Base-by-base conservation (phyloP, 2,888 invertebrate species). In the Brachyptera putata region DNA sequence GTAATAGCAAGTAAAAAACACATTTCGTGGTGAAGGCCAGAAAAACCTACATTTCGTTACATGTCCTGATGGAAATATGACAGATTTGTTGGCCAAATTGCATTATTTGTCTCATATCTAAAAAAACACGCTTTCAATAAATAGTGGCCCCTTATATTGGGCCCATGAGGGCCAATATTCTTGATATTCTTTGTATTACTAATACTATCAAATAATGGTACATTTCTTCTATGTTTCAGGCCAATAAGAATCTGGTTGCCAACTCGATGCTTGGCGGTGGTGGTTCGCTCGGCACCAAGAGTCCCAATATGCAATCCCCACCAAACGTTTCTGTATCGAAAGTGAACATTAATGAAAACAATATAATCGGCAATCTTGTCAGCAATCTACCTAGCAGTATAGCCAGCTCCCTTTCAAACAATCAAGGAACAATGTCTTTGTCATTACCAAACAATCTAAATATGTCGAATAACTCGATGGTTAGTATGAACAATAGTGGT, bases 261-360 rank as follows among this genome's bases (percentile, higher is more conserved):
- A 83, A 84, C 77, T 82, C 86, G 68, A 81, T 88, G 72, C 83
- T 85, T 56, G 82, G 89, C 79, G 83, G 84, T 64, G 83, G 86
- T 75, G 87, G 84, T 71, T 85, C 85, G 70, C 78, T 90, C 74
- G 88, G 89, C 65, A 90, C 83, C 76, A 90, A 90, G 75, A 89
- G 89, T 75, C 89, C 90, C 65, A 90, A 86, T 73, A 78, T 91
- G 73, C 91, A 91, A 75, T 91, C 91, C 58, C 90, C 91, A 61
- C 90, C 90, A 50, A 90, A 91, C 71, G 87, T 89, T 68, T 86
- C 88, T 67, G 87, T 87, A 64, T 85, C 86, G 67, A 73, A 73
- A 65, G 62, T 61, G 9, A 26, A 22, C 22, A 34, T 26, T 84
- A 85, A 69, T 80, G 83, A 39, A 73, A 24, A 24, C 46, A 46